phyloP scores from a whole-genome alignment of 2,797 vertebrate genomes.

The Sternarchorhynchus goeldii region DNA sequence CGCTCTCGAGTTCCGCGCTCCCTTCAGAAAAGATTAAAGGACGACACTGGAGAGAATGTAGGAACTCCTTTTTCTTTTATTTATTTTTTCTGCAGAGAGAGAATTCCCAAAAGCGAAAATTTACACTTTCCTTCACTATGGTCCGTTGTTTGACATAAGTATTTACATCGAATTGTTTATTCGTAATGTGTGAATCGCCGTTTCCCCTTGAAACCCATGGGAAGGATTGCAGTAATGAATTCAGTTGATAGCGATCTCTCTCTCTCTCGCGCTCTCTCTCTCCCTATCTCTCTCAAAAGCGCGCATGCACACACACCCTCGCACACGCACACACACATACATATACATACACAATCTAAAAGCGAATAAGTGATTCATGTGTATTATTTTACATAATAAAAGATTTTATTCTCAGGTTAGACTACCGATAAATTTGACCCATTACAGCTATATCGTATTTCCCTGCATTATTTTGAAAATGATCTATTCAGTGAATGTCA shows the following conservation, averaged over 20 bases:
- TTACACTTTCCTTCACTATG: constrained; percentile 54
- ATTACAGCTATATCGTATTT: neutral
- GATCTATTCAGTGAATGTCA: neutral
- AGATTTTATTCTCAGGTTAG: neutral
- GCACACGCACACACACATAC: neutral
- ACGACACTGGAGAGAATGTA: constrained; percentile 29
- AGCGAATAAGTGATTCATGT: constrained; percentile 7
- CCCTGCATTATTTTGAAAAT: neutral
- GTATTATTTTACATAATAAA: neutral
- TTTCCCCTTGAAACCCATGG: constrained; percentile 72
- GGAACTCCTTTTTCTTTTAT: constrained; percentile 35
- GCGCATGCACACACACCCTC: constrained; percentile 5
- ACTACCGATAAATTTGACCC: neutral
- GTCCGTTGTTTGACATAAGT: constrained; percentile 67
- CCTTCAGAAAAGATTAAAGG: constrained; percentile 47
- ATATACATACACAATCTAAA: neutral
- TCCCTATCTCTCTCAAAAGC: constrained; percentile 59
- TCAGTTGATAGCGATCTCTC: constrained; percentile 72
- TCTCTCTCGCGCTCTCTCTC: constrained; percentile 65
- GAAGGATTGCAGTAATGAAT: constrained; percentile 83
- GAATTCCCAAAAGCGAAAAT: constrained; percentile 30
- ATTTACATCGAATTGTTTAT: constrained; percentile 62
- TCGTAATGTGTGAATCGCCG: constrained; percentile 70
- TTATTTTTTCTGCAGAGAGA: constrained; percentile 13
- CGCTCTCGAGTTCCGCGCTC: constrained; percentile 48